These are phyloP conservation scores for Stomorhina lunata DNA, from an alignment of 2,888 invertebrate species.

Conservation along the genomic window DNA sequence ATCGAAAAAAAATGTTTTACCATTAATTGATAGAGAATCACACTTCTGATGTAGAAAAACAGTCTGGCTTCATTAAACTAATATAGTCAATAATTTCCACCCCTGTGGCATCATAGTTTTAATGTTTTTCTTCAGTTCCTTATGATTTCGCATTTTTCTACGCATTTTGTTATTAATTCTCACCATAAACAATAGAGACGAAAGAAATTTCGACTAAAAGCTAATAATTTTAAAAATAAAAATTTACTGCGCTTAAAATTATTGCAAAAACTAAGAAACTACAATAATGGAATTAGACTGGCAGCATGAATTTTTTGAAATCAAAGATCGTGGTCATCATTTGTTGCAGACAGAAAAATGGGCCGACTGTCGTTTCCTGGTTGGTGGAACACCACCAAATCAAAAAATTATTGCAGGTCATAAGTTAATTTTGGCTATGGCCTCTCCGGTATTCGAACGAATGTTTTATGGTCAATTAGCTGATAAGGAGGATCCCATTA, in stretches of 20 bases:
- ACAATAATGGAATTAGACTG: conserved; percentile 82
- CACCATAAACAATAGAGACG: conserved; percentile 14
- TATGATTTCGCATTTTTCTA: conserved; percentile 12
- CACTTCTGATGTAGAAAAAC: too few relatives aligned
- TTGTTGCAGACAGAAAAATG: conserved; percentile 89
- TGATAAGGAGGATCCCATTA: conserved; percentile 88
- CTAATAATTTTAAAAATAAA: not conserved
- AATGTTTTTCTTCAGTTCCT: conserved; percentile 34
- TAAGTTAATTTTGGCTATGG: conserved; percentile 90
- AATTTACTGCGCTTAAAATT: not conserved
- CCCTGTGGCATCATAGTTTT: not conserved
- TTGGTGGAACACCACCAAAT: conserved; percentile 86
- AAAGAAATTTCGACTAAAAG: not conserved
- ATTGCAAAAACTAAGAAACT: not conserved
- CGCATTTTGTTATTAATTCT: conserved; percentile 34
- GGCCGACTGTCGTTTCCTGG: conserved; percentile 91
- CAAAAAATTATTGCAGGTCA: conserved; percentile 89
- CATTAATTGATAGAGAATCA: too few relatives aligned
- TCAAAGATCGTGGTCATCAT: conserved; percentile 87
- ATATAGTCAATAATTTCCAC: not conserved
- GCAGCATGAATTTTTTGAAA: conserved; percentile 84
- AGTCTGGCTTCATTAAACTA: not conserved
- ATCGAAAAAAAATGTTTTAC: too few relatives aligned
- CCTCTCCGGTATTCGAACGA: conserved; percentile 92
- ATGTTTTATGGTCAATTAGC: conserved; percentile 93